phyloP scores from a whole-genome alignment of 64 coral and sea anemone species.

The Stichodactyla mertensii region DNA sequence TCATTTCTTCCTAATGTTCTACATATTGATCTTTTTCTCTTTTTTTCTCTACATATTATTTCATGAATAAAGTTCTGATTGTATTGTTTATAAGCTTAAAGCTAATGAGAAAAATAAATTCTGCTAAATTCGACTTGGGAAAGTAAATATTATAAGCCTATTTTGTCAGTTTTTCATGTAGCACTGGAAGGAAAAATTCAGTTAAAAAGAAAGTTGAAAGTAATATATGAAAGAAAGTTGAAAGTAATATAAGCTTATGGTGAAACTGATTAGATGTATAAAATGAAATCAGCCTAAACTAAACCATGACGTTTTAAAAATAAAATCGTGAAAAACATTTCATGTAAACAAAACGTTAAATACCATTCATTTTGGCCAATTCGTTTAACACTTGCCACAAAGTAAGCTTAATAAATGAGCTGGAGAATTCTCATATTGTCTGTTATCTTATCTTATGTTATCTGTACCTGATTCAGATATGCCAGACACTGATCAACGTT shows the following conservation, averaged over 20 bases:
- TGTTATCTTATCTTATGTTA: too few relatives aligned
- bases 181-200: neutral
- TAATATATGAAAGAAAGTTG: neutral
- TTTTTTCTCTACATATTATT: too few relatives aligned
- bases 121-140: too few relatives aligned
- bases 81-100: too few relatives aligned
- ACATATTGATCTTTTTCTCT: too few relatives aligned
- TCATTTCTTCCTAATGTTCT: too few relatives aligned
- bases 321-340: neutral
- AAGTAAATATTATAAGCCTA: too few relatives aligned
- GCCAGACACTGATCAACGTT: slow-evolving; percentile 93
- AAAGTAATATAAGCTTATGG: too few relatives aligned
- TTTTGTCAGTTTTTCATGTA: neutral
- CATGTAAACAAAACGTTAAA: neutral
- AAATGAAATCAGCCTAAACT: neutral
- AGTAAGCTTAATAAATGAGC: neutral
- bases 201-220: neutral
- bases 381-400: neutral
- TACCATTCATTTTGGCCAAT: neutral
- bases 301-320: neutral
- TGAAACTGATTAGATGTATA: neutral
- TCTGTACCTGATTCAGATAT: slow-evolving; percentile 98
- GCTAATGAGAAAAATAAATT: too few relatives aligned
- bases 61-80: too few relatives aligned
- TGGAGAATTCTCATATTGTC: neutral